phyloP scores from a whole-genome alignment of 1,140 invertebrate species.

The Zaprionus vittiger region DNA sequence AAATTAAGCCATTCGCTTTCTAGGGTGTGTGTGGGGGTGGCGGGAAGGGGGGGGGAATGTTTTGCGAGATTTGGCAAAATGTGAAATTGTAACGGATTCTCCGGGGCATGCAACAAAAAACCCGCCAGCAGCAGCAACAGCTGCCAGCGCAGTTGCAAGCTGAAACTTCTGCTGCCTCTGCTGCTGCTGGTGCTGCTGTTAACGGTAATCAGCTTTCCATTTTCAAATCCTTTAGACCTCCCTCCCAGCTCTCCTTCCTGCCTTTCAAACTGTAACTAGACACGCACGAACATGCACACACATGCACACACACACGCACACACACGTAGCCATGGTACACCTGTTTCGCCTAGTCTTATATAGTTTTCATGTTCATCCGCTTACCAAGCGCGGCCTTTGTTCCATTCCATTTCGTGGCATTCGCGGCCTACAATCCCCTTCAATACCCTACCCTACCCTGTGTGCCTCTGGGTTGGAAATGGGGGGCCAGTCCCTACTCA shows the following conservation, averaged over 20 bases:
- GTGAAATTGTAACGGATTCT: neutral
- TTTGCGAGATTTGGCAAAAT: neutral
- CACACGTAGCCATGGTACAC: neutral
- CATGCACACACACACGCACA: no score
- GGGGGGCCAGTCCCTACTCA: conserved; percentile 1
- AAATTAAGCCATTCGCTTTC: conserved; percentile 30
- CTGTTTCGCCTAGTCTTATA: conserved; percentile 35
- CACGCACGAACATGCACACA: conserved; percentile 8
- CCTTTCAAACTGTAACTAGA: conserved; percentile 13
- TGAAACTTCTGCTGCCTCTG: neutral
- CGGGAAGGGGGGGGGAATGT: neutral
- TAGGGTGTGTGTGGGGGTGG: neutral
- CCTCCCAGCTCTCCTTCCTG: neutral
- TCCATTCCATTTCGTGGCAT: conserved; percentile 32
- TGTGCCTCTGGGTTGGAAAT: neutral
- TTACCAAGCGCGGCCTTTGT: conserved; percentile 49
- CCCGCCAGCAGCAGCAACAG: conserved; percentile 16
- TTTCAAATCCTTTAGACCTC: conserved; percentile 31
- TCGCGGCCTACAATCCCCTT: neutral
- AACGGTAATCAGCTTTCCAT: conserved; percentile 59
- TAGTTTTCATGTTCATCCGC: conserved; percentile 65
- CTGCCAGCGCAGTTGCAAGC: conserved; percentile 9
- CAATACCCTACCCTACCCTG: neutral
- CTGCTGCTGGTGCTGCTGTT: conserved; percentile 17
- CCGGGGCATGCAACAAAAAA: conserved; percentile 28